Percentiles rank a stretch among this genome's conserved stretches.
These are phyloP conservation scores for Chymomyza procnemis DNA, from an alignment of 2,888 invertebrate species.

Conservation along the genomic window DNA sequence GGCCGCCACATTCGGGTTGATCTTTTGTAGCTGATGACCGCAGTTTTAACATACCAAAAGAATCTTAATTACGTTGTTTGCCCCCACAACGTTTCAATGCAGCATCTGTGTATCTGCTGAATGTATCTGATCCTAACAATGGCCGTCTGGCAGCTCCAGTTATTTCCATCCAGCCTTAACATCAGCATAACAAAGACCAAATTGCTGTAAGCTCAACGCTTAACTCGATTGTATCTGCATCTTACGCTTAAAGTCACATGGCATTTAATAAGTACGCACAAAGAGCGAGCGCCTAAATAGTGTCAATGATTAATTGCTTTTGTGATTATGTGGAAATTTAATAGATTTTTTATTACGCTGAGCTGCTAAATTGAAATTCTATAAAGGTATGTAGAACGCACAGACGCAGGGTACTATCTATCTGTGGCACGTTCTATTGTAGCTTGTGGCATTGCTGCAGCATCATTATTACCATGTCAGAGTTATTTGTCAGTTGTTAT, in stretches of 20 bases:
- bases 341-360: constrained; percentile 65
- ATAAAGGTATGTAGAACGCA: constrained; percentile 54
- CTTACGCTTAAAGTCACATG: background rate
- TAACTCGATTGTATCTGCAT: constrained; percentile 8
- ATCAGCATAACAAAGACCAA: constrained; percentile 68
- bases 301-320: constrained; percentile 70
- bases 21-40: constrained; percentile 65
- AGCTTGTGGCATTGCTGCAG: constrained; percentile 38
- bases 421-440: background rate
- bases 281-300: constrained; percentile 56
- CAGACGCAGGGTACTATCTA: constrained; percentile 36
- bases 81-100: constrained; percentile 20
- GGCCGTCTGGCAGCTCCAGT: constrained; percentile 13
- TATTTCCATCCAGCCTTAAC: too few species aligned
- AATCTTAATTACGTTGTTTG: constrained; percentile 63
- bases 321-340: constrained; percentile 68
- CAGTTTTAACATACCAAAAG: constrained; percentile 66
- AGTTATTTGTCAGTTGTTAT: constrained; percentile 62
- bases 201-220: constrained; percentile 56
- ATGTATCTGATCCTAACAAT: constrained; percentile 41
- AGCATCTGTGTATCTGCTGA: background rate
- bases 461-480: constrained; percentile 61
- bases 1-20: constrained; percentile 24
- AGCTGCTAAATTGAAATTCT: constrained; percentile 64
- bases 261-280: constrained; percentile 45